Evolutionary conservation across 2,113 vertebrate genomes (phyloP), one percentile per base, ranked within the genome.

Genomic region (Brienomyrus longianalis): DNA sequence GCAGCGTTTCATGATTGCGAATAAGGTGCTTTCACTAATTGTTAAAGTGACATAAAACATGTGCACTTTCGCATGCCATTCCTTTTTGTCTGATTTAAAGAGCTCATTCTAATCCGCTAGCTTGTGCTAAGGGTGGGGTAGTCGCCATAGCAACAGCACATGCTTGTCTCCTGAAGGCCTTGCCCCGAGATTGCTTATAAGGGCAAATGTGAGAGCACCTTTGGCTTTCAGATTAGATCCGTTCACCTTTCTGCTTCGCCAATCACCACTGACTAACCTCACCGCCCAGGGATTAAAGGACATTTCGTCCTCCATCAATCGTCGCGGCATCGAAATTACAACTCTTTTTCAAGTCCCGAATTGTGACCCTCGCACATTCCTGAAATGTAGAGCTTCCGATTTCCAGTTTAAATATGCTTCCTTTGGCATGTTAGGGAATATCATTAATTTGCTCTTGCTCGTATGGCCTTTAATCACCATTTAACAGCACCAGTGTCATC

Each of bases 201-300:
- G 91, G 91, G 91, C 86, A 6, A 87, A 88, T 0, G 0, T 83
- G 85, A 93, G 92, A 87, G 47, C 91, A 88, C 86, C 93, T 90
- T 91, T 43, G 90, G 92, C 94, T 95, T 92, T 93, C 91, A 89
- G 90, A 86, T 47, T 88, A 39, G 92, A 91, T 70, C 52, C 87
- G 3, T 89, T 94, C 94, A 93, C 93, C 93, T 93, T 95, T 95
- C 94, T 93, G 95, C 94, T 92, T 94, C 66, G 88, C 66, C 94
- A 93, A 94, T 83, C 94, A 92, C 88, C 88, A 51, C 88, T 90
- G n/a, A 90, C 27, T 95, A 93, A 94, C 93, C 93, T 91, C 92
- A 94, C 88, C 91, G 91, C 17, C 88, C 91, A 74, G 92, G 93
- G 93, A 94, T 94, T 92, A 94, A 93, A 88, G 1, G 88, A 91